Conservation (phyloP, 1,140 invertebrate species). For the Hydropsyche tenuis region DNA sequence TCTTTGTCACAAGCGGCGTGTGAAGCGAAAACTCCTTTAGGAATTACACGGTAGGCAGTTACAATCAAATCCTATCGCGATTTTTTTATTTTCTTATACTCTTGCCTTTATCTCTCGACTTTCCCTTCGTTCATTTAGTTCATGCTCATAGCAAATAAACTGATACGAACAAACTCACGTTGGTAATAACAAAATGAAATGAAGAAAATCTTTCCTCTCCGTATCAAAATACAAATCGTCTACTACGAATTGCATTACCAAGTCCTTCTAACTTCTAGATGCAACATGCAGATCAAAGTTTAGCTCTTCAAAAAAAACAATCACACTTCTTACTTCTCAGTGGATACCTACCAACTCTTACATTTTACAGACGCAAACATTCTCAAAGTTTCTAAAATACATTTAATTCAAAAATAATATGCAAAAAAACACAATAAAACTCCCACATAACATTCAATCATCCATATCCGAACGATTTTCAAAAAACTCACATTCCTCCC, state of each 20-base stretch:
- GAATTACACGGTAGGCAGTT: background rate
- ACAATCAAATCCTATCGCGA: background rate
- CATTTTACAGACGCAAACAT: background rate
- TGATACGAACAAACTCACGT: too few species aligned
- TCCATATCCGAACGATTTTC: too few species aligned
- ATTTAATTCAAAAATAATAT: too few species aligned
- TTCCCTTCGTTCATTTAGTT: too few species aligned
- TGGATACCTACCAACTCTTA: background rate
- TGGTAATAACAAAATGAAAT: too few species aligned
- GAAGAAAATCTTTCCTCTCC: background rate
- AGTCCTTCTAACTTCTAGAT: slow-evolving; percentile 16
- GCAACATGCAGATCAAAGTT: slow-evolving; percentile 36
- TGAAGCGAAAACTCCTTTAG: slow-evolving; percentile 14
- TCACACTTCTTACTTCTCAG: slow-evolving; percentile 24
- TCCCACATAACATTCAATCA: too few species aligned
- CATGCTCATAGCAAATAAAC: too few species aligned
- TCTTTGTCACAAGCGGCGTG: slow-evolving; percentile 18
- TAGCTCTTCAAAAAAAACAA: slow-evolving; percentile 8
- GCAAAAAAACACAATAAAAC: too few species aligned
- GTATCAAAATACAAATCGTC: slow-evolving; percentile 22
- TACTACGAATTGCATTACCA: background rate
- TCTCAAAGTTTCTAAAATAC: too few species aligned
- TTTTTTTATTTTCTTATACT: too few species aligned
- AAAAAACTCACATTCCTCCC: too few species aligned
- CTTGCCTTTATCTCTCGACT: too few species aligned